phyloP scores from a whole-genome alignment of 2,888 invertebrate species.

The Siphonodentalium dalli region DNA sequence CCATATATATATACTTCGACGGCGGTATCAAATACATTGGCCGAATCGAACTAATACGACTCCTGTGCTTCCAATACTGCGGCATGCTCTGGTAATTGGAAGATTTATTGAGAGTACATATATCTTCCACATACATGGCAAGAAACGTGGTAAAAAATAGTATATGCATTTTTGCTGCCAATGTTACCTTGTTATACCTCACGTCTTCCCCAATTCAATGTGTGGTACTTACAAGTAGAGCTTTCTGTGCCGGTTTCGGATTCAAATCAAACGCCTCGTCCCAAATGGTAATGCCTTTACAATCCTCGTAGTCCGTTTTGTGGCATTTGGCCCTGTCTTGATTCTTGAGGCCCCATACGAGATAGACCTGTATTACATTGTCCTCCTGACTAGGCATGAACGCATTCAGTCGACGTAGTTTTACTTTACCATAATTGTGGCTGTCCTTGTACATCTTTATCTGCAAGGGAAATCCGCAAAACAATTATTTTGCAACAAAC shows the following conservation, averaged over 20 bases:
- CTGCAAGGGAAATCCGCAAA: conserved; percentile 17
- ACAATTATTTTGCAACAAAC: neutral
- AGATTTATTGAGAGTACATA: no score
- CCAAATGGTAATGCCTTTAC: conserved; percentile 31
- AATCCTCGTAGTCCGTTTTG: conserved; percentile 33
- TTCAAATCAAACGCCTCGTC: conserved; percentile 37
- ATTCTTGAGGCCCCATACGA: conserved; percentile 32
- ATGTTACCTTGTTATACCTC: no score
- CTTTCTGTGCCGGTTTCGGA: conserved; percentile 28
- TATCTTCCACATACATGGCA: no score
- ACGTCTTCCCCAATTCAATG: no score
- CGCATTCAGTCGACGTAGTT: conserved; percentile 4
- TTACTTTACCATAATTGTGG: conserved; percentile 24
- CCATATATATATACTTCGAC: no score
- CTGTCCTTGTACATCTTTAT: conserved; percentile 24
- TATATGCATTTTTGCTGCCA: no score
- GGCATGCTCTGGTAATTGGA: no score
- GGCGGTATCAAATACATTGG: no score
- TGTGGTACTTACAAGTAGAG: no score
- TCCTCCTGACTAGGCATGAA: conserved; percentile 12
- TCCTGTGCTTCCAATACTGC: no score
- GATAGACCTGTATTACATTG: conserved; percentile 13
- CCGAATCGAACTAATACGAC: no score
- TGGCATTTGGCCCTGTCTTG: conserved; percentile 36
- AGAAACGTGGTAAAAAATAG: no score